Base-by-base conservation (phyloP, 2,797 vertebrate genomes). In the Psittacula derbiana region DNA sequence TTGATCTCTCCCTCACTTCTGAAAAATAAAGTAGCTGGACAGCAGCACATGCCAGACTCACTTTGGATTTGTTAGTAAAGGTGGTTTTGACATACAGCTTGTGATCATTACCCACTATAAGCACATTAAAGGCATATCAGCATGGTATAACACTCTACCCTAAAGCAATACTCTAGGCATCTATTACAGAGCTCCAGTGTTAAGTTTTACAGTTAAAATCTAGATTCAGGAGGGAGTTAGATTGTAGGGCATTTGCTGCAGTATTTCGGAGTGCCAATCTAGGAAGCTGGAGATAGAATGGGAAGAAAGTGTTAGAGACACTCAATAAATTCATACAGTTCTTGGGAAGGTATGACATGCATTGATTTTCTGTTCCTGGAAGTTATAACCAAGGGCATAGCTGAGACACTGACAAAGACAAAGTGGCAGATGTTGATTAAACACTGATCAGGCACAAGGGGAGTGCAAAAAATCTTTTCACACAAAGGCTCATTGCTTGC, bases 121-220 rank as follows among this genome's bases (percentile, higher is more conserved):
- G 52, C 31, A 53, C 49, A 71, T 74, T 67, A 86, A 83, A 93
- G 41, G 5, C 20, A 57, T 47, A 93, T 91, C 65, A 74, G 38
- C 72, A 72, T 65, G 69, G 61, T 50, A 58, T 44, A 78, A 57
- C 52, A 31, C 72, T 80, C 31, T 80, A 91, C 75, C 75, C 79
- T 80, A 67, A 74, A 94, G 80, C 94, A 90, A 74, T 74, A 92
- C 38, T 91, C 27, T 85, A 83, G 79, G 75, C 73, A 86, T 60
- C 27, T 86, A 61, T 70, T 88, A 86, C 13, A 88, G 50, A 65
- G 10, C 15, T 80, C 36, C 66, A 62, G 30, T 43, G 14, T 40
- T 78, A 57, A 58, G 33, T 64, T 82, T 85, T 65, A 33, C 41
- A 17, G 53, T 52, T 46, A 58, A 80, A 83, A 80, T 73, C 57